These are phyloP conservation scores for Sebastes hopkinsi DNA, from an alignment of 2,797 vertebrate species.

Conservation along the genomic window DNA sequence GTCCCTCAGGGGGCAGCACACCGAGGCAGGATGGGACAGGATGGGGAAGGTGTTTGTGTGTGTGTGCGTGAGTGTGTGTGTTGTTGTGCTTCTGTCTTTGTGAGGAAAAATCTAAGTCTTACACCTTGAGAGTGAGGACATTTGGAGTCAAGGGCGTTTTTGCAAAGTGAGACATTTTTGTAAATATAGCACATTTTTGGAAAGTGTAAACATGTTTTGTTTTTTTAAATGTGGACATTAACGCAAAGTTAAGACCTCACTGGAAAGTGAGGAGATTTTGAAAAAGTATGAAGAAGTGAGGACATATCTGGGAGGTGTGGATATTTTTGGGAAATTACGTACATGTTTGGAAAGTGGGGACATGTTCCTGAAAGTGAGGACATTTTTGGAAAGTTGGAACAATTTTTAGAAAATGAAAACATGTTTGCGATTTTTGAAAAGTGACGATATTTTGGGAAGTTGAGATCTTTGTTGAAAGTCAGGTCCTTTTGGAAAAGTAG, in stretches of 20 bases:
- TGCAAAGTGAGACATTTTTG: not conserved
- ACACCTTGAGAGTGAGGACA: not conserved
- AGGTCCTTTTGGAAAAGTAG: not conserved
- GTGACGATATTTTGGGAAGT: not conserved
- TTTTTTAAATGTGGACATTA: not conserved
- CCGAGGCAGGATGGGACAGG: constrained; percentile 1
- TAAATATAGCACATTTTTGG: not conserved
- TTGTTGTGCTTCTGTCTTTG: constrained; percentile 5
- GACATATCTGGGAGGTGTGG: not conserved
- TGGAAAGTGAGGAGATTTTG: not conserved
- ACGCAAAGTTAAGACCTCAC: not conserved
- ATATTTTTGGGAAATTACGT: not conserved
- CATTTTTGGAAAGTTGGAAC: not conserved
- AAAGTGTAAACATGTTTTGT: not conserved
- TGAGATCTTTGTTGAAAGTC: not conserved
- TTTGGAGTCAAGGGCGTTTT: not conserved
- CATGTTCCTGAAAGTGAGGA: not conserved
- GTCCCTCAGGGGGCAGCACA: constrained; percentile 55
- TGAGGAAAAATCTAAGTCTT: constrained; percentile 4
- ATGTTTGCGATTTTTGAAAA: not conserved
- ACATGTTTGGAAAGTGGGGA: not conserved
- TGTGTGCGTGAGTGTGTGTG: constrained; percentile 1
- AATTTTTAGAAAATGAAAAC: not conserved
- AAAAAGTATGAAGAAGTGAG: not conserved
- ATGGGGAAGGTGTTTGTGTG: constrained; percentile 18